Conservation (phyloP, 2,888 invertebrate species). For the Epistrophella euchroma region DNA sequence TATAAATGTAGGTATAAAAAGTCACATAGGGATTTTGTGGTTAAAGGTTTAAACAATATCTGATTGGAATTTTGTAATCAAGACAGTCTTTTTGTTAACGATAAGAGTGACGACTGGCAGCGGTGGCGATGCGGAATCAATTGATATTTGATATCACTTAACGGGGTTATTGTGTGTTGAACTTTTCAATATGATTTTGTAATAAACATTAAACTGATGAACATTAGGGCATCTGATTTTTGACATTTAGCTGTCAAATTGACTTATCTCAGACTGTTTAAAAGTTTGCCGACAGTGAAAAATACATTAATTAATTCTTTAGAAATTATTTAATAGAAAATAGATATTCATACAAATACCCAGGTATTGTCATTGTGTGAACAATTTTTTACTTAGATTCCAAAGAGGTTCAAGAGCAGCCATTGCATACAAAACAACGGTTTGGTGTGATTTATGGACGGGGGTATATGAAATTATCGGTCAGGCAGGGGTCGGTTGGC, state of each 20-base stretch:
- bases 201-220: neutral
- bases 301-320: too few species aligned
- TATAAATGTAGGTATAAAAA: neutral
- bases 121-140: constrained; percentile 42
- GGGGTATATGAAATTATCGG: too few species aligned
- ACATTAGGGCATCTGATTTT: constrained; percentile 9
- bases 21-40: neutral
- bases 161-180: constrained; percentile 41
- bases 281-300: constrained; percentile 8
- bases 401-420: too few species aligned
- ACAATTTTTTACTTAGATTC: too few species aligned
- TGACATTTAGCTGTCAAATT: constrained; percentile 45
- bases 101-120: constrained; percentile 38
- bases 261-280: neutral
- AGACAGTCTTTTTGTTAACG: neutral
- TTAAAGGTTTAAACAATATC: neutral
- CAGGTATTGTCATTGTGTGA: too few species aligned
- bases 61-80: constrained; percentile 23
- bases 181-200: constrained; percentile 26
- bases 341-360: too few species aligned
- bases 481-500: too few species aligned
- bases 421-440: too few species aligned
- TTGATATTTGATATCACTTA: constrained; percentile 47
- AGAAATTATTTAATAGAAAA: too few species aligned
- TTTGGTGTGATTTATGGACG: too few species aligned